phyloP scores from a whole-genome alignment of 2,888 invertebrate species.

The Pilophorus perplexus region DNA sequence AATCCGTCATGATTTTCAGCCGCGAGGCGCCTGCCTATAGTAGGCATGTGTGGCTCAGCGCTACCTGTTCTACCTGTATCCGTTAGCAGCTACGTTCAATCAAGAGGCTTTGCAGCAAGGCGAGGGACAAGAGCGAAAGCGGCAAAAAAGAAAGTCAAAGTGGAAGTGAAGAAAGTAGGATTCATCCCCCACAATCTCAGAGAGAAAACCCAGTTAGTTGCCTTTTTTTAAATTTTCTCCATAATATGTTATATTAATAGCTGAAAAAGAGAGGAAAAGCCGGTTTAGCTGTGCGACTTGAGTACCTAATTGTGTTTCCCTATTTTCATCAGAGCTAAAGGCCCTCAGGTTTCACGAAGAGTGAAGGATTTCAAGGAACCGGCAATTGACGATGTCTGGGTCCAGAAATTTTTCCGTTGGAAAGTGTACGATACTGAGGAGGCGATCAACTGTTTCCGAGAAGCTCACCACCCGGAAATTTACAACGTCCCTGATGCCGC shows the following conservation, averaged over 20 bases:
- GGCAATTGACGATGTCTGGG: slow-evolving; percentile 65
- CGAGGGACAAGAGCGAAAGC: slow-evolving; percentile 77
- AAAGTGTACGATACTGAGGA: slow-evolving; percentile 67
- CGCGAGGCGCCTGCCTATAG: too few species aligned
- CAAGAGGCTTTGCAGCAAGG: slow-evolving; percentile 67
- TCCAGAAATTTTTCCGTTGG: slow-evolving; percentile 59
- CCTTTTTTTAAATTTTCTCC: background rate
- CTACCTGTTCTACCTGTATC: background rate
- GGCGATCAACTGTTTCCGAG: slow-evolving; percentile 73
- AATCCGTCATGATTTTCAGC: too few species aligned
- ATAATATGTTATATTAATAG: background rate
- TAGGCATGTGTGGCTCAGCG: background rate
- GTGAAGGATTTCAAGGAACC: slow-evolving; percentile 48
- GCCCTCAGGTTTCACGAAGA: slow-evolving; percentile 25
- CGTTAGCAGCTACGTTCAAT: slow-evolving; percentile 23
- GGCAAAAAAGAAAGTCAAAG: slow-evolving; percentile 70
- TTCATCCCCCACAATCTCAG: slow-evolving; percentile 69
- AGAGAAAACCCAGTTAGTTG: slow-evolving; percentile 52
- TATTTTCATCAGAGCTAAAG: slow-evolving; percentile 19
- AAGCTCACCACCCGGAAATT: slow-evolving; percentile 79
- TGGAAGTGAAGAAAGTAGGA: slow-evolving; percentile 70
- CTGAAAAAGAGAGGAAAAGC: too few species aligned
- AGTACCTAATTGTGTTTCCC: background rate
- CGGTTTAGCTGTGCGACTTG: too few species aligned
- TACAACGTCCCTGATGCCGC: slow-evolving; percentile 72